Evolutionary conservation across 2,797 vertebrate species (phyloP), one percentile per base, ranked within the genome.

Genomic region (Austrolebias charrua): DNA sequence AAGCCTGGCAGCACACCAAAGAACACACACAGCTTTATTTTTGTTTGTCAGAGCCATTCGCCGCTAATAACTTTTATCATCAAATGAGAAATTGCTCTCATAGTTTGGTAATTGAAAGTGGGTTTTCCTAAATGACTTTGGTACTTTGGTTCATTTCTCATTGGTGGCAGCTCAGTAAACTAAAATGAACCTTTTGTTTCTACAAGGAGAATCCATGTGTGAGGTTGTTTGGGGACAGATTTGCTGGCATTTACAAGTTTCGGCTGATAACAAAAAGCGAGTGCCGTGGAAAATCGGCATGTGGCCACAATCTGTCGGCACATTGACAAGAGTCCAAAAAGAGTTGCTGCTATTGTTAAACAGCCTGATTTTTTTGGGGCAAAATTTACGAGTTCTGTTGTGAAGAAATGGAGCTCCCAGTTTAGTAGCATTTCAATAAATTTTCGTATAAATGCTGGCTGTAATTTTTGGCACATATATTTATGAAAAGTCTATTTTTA

Each of bases 161-260:
- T 18, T 58, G 31, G 52, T 66, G 64, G 71, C 69, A 62, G 20
- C 58, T 67, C 63, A 24, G 18, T 46, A 63, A 79, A 63, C 57
- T n/a, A 40, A 54, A 76, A 53, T 42, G 13, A 55, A 31, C n/a
- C 33, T 70, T 55, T 60, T 3, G 18, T 67, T 75, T 63, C 52
- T 62, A 60, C 58, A 77, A 69, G 67, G 57, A 55, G 45, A 71
- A 73, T 33, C 10, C 38, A 33, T 64, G 64, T 60, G 35, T 49
- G 55, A 81, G 85, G 83, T 85, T 78, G 59, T 78, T 55, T 50
- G 51, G 79, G 71, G 82, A 86, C 82, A 80, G n/a, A 64, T 13
- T 44, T 33, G 11, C 51, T 62, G 51, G 60, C 55, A 63, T 82
- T 81, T 69, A 55, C 52, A 64, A 59, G 52, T 68, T 65, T 43